Evolutionary conservation across 2,797 vertebrate genomes (phyloP), one percentile per base, ranked within the genome.

Genomic region (Fistularia tabacaria): DNA sequence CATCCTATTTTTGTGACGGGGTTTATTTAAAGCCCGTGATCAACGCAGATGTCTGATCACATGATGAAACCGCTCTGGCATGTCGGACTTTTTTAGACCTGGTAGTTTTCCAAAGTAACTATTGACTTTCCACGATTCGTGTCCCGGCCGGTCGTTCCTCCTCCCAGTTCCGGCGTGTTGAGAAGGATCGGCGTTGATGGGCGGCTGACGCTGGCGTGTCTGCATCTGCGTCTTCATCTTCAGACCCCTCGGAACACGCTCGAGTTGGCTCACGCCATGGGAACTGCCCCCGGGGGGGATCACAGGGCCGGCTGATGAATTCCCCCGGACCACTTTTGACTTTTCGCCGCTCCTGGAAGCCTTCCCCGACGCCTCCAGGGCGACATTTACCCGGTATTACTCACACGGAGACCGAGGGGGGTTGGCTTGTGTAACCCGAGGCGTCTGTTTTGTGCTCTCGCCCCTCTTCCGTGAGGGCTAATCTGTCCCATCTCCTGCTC

Each of bases 281-380:
- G 90, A 92, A 92, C 85, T 67, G 77, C 65, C 81, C 90, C 85
- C 9, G 67, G 73, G 87, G 90, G 82, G 73, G 83, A 89, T 90
- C 88, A 69, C 90, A 91, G 86, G 83, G 83, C 76, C 81, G 85
- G 79, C 87, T 87, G 86, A 88, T 87, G 88, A 86, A 91, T 89
- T 89, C 88, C 73, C 86, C 55, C 76, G 83, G 85, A 87, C 85
- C 83, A 25, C 25, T 83, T 84, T 89, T 62, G 81, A 56, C 70
- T 85, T 88, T 88, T 90, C 87, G 90, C 86, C 85, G 43, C 79
- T 72, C 72, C 46, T 62, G 75, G 63, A 88, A 88, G 80, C 54
- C 59, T 46, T 77, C 61, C 44, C 62, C 43, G 59, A 81, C 57
- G 73, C 86, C 84, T 84, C 8, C 0, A 64, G 81, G 85, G 71